Conservation (phyloP, 1,140 invertebrate species). For the Akabosia matsudoensis region DNA sequence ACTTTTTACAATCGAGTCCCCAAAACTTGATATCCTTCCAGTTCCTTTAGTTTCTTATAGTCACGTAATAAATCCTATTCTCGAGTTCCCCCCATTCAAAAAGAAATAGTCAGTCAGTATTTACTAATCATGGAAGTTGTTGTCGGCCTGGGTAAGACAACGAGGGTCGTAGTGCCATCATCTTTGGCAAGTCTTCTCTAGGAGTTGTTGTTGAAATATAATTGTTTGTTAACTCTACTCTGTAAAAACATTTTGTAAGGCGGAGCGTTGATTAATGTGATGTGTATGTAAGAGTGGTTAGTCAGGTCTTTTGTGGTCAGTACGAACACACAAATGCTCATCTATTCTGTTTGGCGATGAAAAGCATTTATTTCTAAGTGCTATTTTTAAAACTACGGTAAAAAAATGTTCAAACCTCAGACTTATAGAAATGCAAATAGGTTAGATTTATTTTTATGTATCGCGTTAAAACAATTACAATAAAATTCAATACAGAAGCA, state of each 20-base stretch:
- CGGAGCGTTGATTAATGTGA: too few relatives aligned
- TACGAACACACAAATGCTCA: too few relatives aligned
- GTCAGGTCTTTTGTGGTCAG: too few relatives aligned
- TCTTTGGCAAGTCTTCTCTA: too few relatives aligned
- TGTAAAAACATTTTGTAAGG: too few relatives aligned
- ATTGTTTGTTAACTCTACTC: too few relatives aligned
- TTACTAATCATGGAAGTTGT: not conserved
- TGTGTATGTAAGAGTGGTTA: too few relatives aligned
- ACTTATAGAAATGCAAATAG: not conserved
- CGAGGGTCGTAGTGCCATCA: too few relatives aligned
- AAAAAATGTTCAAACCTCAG: not conserved
- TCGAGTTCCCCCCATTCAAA: slow-evolving; percentile 13
- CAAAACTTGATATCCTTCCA: slow-evolving; percentile 3
- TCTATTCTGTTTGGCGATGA: too few relatives aligned
- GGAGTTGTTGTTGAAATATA: too few relatives aligned
- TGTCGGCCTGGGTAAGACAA: too few relatives aligned
- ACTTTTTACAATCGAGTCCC: not conserved
- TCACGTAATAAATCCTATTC: slow-evolving; percentile 26
- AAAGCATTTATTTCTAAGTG: too few relatives aligned
- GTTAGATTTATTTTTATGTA: not conserved
- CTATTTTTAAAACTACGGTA: not conserved
- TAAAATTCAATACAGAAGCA: not conserved
- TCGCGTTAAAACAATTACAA: not conserved
- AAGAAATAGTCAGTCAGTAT: slow-evolving; percentile 8
- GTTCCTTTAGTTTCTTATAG: slow-evolving; percentile 39